Percentiles rank a stretch among this genome's conserved stretches.
These are phyloP conservation scores for Bubalus kerabau DNA, from an alignment of 2,113 vertebrate genomes.

Conservation along the genomic window DNA sequence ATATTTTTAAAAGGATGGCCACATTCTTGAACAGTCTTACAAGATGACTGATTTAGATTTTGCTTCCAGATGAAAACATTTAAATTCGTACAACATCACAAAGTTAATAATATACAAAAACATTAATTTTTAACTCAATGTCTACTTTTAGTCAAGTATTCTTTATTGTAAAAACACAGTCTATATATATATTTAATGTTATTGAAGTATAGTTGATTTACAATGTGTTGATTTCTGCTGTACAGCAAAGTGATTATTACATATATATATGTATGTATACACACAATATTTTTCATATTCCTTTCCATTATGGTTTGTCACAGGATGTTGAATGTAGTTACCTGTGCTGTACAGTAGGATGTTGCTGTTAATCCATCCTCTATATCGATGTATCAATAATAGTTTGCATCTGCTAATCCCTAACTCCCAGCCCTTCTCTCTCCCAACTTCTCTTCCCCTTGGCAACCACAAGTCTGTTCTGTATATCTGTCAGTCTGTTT, in stretches of 20 bases:
- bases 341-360: neutral
- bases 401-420: neutral
- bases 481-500: neutral
- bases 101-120: neutral
- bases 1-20: neutral
- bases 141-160: neutral
- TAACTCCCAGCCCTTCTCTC: neutral
- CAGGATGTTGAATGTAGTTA: neutral
- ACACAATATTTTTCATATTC: neutral
- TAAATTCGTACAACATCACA: neutral
- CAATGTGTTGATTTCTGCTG: neutral
- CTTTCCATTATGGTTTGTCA: neutral
- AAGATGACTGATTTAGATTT: neutral
- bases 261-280: neutral
- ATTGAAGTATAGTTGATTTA: neutral
- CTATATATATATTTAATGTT: neutral
- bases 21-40: neutral
- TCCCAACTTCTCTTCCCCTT: neutral
- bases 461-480: neutral
- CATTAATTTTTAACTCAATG: neutral
- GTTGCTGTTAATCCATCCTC: neutral
- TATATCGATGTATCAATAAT: neutral
- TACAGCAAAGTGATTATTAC: neutral
- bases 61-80: neutral
- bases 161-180: neutral